These are phyloP conservation scores for Periplaneta americana DNA, from an alignment of 1,140 invertebrate species.

Conservation along the genomic window DNA sequence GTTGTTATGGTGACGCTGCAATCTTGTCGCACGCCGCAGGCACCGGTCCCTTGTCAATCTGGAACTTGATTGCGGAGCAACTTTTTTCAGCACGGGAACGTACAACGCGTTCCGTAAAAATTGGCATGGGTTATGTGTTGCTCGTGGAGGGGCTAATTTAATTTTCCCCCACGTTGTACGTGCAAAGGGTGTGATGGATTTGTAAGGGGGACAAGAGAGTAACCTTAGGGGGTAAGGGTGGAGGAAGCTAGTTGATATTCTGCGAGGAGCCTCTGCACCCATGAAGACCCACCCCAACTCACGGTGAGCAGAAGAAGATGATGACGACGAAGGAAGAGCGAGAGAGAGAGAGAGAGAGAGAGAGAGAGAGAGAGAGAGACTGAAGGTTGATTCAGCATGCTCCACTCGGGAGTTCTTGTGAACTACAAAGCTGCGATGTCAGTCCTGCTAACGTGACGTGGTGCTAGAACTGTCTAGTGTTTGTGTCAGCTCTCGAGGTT, in stretches of 20 bases:
- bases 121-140: slow-evolving; percentile 1
- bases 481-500: too few relatives aligned
- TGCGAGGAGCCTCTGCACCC: background rate
- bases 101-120: background rate
- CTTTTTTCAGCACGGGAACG: background rate
- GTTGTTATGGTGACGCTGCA: too few relatives aligned
- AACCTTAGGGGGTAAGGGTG: background rate
- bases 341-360: background rate
- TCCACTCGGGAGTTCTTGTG: too few relatives aligned
- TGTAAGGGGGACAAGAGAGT: background rate
- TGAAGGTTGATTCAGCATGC: background rate
- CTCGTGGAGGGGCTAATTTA: slow-evolving; percentile 5
- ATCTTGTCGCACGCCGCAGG: too few relatives aligned
- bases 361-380: background rate
- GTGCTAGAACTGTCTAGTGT: too few relatives aligned
- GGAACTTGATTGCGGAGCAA: background rate
- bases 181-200: slow-evolving; percentile 7
- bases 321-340: background rate
- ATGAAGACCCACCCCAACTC: background rate
- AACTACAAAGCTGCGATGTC: too few relatives aligned
- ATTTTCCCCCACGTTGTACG: slow-evolving; percentile 6
- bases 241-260: background rate
- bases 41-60: too few relatives aligned
- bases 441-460: too few relatives aligned
- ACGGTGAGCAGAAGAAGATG: background rate